These are phyloP conservation scores for Scaptomyza caliginosa DNA, from an alignment of 2,888 invertebrate species.

Conservation along the genomic window DNA sequence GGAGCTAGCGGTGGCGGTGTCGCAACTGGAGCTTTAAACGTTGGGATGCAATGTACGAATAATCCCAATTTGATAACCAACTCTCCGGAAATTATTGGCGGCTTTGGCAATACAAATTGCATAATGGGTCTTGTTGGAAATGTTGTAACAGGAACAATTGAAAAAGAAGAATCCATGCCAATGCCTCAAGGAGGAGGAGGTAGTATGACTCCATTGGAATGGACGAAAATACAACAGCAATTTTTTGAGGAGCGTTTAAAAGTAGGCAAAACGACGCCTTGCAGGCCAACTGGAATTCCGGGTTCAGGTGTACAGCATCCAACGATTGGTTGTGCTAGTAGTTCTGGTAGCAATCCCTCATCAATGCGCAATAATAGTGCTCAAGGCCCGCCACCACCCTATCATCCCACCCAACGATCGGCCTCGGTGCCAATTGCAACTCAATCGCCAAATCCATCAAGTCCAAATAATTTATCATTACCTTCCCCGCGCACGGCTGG, in stretches of 20 bases:
- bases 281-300: constrained; percentile 35
- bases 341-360: constrained; percentile 17
- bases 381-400: constrained; percentile 92
- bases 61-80: constrained; percentile 46
- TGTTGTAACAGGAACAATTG: constrained; percentile 17
- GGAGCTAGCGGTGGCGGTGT: constrained; percentile 8
- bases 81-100: constrained; percentile 60
- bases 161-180: constrained; percentile 29
- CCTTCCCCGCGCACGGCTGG: constrained; percentile 87
- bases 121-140: constrained; percentile 45
- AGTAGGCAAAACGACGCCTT: constrained; percentile 81
- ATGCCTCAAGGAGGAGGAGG: constrained; percentile 55
- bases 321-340: not conserved
- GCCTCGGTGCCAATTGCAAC: constrained; percentile 90
- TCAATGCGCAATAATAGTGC: constrained; percentile 40
- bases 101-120: constrained; percentile 52
- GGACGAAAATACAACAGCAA: constrained; percentile 95
- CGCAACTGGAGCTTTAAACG: constrained; percentile 47
- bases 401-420: constrained; percentile 89
- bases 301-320: constrained; percentile 11
- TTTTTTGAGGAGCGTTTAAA: constrained; percentile 89
- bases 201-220: constrained; percentile 91
- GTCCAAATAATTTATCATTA: constrained; percentile 89
- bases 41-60: constrained; percentile 32
- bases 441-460: constrained; percentile 89